Evolutionary conservation across 2,797 vertebrate species (phyloP), one percentile per base, ranked within the genome.

Genomic region (Lepidocolaptes lacrymiger): DNA sequence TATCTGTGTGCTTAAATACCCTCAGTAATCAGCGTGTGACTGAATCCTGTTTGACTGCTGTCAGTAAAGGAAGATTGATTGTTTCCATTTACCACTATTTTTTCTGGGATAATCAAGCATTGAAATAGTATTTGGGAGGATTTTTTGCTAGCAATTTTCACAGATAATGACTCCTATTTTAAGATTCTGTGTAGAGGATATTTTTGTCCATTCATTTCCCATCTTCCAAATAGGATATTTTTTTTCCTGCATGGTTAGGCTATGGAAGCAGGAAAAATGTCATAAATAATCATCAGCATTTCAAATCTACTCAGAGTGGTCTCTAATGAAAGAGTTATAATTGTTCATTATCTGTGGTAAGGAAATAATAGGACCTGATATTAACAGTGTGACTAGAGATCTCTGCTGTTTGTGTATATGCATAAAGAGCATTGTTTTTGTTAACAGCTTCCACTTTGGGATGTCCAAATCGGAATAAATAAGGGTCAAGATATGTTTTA

Each of bases 131-230:
- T 79, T 90, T 0, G 0, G 23, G 34, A 77, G 15, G 7, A 7
- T 4, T 79, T 89, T 93, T 67, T 56, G 13, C 68, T 71, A 85
- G 49, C 43, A 74, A 3, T 91, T 89, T 95, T 59, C 78, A 44
- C 30, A 83, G 82, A 81, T 97, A 90, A 90, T 89, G 63, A 43
- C 36, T 89, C 30, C 66, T 89, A 89, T 93, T 89, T 95, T 84
- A 92, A 95, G 90, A 81, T 55, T 85, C 55, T 77, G 7, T 56
- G 36, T 71, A 72, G 61, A 59, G 34, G 51, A 37, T 93, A 94
- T 91, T 96, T 95, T 94, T 84, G 66, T 76, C 71, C 64, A 27
- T 92, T 80, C 34, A 22, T 91, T 95, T 85, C 55, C 71, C 32
- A 7, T 91, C 71, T 94, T 95, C 51, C 36, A 77, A 85, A 93